phyloP scores from a whole-genome alignment of 2,113 vertebrate species.

The Labrus mixtus region DNA sequence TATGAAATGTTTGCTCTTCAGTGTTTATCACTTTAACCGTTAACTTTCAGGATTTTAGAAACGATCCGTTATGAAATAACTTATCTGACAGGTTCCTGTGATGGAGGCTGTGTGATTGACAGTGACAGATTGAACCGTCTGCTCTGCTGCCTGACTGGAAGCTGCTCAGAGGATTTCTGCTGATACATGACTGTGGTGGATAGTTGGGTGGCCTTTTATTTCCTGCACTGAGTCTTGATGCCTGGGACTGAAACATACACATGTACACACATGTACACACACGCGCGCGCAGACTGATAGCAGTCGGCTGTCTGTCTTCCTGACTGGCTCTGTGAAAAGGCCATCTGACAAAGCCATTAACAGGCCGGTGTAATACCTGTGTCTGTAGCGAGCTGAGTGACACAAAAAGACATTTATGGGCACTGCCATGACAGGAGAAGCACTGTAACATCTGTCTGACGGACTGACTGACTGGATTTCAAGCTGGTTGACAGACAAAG shows the following conservation, averaged over 20 bases:
- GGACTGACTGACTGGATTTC: constrained; percentile 55
- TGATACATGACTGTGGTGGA: constrained; percentile 55
- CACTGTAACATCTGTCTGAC: constrained; percentile 56
- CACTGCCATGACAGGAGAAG: constrained; percentile 71
- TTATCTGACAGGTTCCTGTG: neutral
- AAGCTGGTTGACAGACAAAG: constrained; percentile 57
- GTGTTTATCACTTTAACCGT: no score
- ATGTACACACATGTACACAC: constrained; percentile 17
- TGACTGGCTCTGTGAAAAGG: constrained; percentile 77
- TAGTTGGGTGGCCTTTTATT: constrained; percentile 69
- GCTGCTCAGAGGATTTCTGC: constrained; percentile 47
- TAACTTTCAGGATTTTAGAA: no score
- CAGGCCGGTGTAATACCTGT: constrained; percentile 77
- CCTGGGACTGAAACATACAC: constrained; percentile 59
- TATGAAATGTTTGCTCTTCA: no score
- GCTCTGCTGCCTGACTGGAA: constrained; percentile 36
- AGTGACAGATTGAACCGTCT: constrained; percentile 50
- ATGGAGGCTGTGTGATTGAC: constrained; percentile 10
- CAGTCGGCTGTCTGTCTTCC: constrained; percentile 66
- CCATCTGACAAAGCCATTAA: constrained; percentile 85
- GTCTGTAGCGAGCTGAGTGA: constrained; percentile 70
- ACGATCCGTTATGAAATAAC: no score
- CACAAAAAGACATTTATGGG: constrained; percentile 76
- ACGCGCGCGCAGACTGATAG: constrained; percentile 54
- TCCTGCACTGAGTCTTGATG: constrained; percentile 62